Evolutionary conservation across 2,113 vertebrate genomes (phyloP).

Genomic region (Tenrec ecaudatus): DNA sequence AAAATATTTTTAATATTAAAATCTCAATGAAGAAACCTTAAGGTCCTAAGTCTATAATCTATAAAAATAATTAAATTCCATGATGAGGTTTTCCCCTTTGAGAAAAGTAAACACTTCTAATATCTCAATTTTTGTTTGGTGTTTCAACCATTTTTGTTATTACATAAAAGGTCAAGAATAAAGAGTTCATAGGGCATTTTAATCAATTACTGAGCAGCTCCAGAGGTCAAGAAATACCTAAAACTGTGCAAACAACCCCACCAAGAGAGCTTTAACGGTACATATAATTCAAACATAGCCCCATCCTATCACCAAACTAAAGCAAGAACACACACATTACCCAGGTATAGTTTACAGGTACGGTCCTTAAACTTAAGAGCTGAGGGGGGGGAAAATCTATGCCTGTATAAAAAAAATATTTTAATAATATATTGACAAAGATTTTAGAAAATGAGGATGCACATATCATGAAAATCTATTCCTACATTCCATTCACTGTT

Average conservation of each 20-base stretch:
- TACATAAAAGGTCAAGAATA: not conserved
- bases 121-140: too few relatives aligned
- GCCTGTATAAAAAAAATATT: not conserved
- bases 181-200: not conserved
- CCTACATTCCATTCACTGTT: not conserved
- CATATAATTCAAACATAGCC: conserved; percentile 25
- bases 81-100: not conserved
- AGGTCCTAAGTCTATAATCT: conserved; percentile 14
- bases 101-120: not conserved
- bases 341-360: not conserved
- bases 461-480: not conserved
- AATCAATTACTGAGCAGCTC: not conserved
- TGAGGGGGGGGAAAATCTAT: not conserved
- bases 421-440: not conserved
- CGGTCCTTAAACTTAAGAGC: conserved; percentile 16
- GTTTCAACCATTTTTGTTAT: not conserved
- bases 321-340: conserved; percentile 22
- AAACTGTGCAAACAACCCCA: not conserved
- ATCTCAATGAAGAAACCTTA: conserved; percentile 21
- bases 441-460: too few relatives aligned
- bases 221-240: not conserved
- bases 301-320: conserved; percentile 45
- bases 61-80: conserved; percentile 54
- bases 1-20: conserved; percentile 24
- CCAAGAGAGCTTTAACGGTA: not conserved